Base-by-base conservation (phyloP, 1,140 invertebrate species). In the Ctenoplectra terminalis region DNA sequence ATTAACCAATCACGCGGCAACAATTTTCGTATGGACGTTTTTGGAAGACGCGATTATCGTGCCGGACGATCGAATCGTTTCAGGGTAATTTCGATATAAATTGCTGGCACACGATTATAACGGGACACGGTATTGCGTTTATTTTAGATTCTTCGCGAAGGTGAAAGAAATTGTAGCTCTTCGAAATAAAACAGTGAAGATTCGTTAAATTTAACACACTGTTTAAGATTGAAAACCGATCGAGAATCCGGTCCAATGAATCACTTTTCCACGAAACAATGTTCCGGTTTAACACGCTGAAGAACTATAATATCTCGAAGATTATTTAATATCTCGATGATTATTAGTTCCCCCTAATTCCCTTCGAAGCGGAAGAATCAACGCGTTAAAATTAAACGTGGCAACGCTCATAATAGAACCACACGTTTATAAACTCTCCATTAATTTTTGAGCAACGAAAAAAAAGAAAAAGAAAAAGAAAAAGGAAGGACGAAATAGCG, bases 81-180 rank as follows among this genome's bases (percentile, higher is more conserved):
- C 60, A 23, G 15, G 34, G 11, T 37, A 64, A 64, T 64, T 26
- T 64, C 61, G 37, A 64, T 64, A 37, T n/a, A n/a, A 40, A 64
- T 64, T 64, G 23, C 37, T 7, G 15, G n/a, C 11, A 20, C 7
- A 13, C 20, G 23, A 11, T 63, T 15, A 13, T 34, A 63, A 37
- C 60, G 20, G 60, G n/a, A 63, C 60, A 20, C 60, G 60, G n/a
- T 29, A 31, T 37, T 11, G 31, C 43, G 26, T 50, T 48, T 23
- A 7, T 23, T 26, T 58, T 23, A 20, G 29, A 43, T 23, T 31
- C 43, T 26, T 2, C 8, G 2, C n/a, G n/a, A n/a, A n/a, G n/a
- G n/a, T n/a, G n/a, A 2, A 17, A 29, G 31, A 9, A 2, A 29
- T 15, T 15, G 1, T n/a, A 1, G 2, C 3, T 43, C 11, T 17